phyloP scores from a whole-genome alignment of 2,888 invertebrate genomes.

The Lomographa bimaculata region DNA sequence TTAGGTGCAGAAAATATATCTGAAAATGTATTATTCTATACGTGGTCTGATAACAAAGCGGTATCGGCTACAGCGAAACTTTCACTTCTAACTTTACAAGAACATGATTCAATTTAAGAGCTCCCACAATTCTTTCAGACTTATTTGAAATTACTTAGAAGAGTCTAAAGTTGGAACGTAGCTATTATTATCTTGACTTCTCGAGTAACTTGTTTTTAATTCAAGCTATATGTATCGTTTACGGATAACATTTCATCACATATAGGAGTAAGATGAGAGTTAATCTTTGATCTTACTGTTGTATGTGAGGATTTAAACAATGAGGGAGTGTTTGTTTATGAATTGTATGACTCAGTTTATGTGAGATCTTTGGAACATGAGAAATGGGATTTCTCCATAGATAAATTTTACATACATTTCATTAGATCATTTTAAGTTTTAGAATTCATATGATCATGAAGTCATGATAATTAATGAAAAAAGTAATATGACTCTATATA shows the following conservation, averaged over 20 bases:
- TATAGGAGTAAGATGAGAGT: conserved; percentile 50
- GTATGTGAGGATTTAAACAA: conserved; percentile 43
- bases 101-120: conserved; percentile 24
- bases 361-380: too few relatives aligned
- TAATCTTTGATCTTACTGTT: conserved; percentile 23
- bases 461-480: too few relatives aligned
- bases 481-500: too few relatives aligned
- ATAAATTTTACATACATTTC: too few relatives aligned
- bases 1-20: too few relatives aligned
- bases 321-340: conserved; percentile 30
- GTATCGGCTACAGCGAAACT: conserved; percentile 20
- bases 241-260: conserved; percentile 53
- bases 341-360: too few relatives aligned
- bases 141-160: conserved; percentile 28
- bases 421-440: too few relatives aligned
- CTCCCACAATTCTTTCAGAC: conserved; percentile 1
- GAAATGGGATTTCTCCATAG: too few relatives aligned
- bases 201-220: too few relatives aligned
- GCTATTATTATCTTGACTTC: too few relatives aligned
- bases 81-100: conserved; percentile 20
- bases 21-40: conserved; percentile 21
- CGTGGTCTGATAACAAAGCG: conserved; percentile 15
- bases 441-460: too few relatives aligned
- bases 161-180: too few relatives aligned
- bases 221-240: conserved; percentile 41